Base-by-base conservation (phyloP, 2,888 invertebrate species). In the Tholera decimalis region DNA sequence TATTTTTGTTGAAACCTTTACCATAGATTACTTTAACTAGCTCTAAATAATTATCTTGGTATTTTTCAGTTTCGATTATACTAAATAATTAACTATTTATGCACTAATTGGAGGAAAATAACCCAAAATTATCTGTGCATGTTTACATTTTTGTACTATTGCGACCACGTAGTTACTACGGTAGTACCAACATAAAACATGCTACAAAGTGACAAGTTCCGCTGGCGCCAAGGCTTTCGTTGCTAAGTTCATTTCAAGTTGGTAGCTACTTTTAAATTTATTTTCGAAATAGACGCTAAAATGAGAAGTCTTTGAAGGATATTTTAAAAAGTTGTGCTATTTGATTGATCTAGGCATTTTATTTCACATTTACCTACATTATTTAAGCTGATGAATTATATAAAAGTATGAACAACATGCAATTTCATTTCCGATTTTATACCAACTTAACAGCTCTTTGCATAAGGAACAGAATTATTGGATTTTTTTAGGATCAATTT, bases 101-200 rank as follows among this genome's bases (percentile, higher is more conserved):
- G 77, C 64, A 76, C 62, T 62, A 82, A 76, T 76, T 79, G 77
- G 64, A 83, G 76, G 79, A 85, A 85, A 85, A 83, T 83, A 85
- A 79, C 77, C 77, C 81, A 84, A 89, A 88, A 88, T 86, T 90
- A 88, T 90, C 86, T 86, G 85, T 88, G 88, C 91, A 92, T 95
- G 95, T 95, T 95, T 95, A 95, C 94, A 93, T 95, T 94, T 91
- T 92, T 87, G 92, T 91, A 83, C 90, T 87, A 89, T 90, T 87
- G 89, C 91, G 91, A 95, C 94, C 95, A 95, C 95, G 95, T 95
- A 95, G 94, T 92, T 93, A 89, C 82, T 86, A 88, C 95, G 92
- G 87, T 63, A 3, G 35, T 89, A 82, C 93, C 95, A 95, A 93
- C 93, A 75, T 87, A 62, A 79, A 68, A 76, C 76, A 77, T 61